A percentile compares a stretch with the other conserved stretches of the same genome.
phyloP scores from a whole-genome alignment of 2,113 vertebrate species.

The Tympanuchus pallidicinctus region DNA sequence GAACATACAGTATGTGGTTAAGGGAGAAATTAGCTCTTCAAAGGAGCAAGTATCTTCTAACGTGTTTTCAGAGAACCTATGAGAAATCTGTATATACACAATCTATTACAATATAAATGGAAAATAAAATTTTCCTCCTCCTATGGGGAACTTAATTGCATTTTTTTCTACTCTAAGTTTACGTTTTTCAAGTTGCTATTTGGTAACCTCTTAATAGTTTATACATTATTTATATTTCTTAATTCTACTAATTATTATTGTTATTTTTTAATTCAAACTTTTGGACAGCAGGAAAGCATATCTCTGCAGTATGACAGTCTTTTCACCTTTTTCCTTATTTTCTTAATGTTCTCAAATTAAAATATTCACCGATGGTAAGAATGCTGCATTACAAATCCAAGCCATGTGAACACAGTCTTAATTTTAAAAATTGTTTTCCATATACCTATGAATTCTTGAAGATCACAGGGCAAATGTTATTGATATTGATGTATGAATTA shows the following conservation, averaged over 20 bases:
- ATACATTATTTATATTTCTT: neutral
- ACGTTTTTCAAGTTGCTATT: neutral
- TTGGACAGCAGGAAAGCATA: accelerated
- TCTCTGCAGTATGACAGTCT: neutral
- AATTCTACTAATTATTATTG: accelerated
- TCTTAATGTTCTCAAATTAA: neutral
- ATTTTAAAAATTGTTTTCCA: neutral
- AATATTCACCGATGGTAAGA: neutral
- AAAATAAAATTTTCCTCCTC: neutral
- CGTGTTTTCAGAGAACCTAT: neutral
- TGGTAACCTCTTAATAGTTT: neutral
- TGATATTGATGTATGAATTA: neutral
- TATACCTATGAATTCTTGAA: neutral
- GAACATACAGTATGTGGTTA: neutral
- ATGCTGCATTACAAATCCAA: neutral
- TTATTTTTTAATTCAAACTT: neutral
- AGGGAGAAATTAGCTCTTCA: neutral
- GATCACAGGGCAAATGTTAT: neutral
- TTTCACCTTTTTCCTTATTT: neutral
- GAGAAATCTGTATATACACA: neutral
- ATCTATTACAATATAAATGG: neutral
- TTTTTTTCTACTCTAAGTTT: neutral
- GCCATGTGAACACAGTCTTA: neutral
- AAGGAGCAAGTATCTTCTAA: neutral
- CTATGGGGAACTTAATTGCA: neutral